Evolutionary conservation across 2,113 vertebrate genomes (phyloP), one percentile per base, ranked within the genome.

Genomic region (Lophius piscatorius): DNA sequence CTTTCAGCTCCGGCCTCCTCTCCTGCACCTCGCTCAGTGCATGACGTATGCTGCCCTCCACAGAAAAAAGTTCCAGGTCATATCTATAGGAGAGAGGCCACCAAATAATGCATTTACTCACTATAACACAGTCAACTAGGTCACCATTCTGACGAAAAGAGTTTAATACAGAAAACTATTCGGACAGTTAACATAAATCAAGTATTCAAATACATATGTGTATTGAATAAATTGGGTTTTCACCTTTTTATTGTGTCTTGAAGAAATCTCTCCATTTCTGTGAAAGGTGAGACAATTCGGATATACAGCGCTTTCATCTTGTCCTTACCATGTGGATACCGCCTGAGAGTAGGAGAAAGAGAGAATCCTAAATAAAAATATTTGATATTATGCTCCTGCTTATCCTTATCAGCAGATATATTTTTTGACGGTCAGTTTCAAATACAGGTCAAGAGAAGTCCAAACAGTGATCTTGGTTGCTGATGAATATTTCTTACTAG

Each of bases 211-310:
- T 9, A 17, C n/a, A 14, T 1, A 13, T 10, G 4, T 10, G 2
- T 9, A 21, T 21, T 16, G 3, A 17, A 13, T 3, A n/a, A 17
- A 39, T 1, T 16, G 12, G 0, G 0, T 63, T 1, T 56, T 81
- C 24, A 97, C 97, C 95, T 94, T 83, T 91, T 94, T 34, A 92
- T 92, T 0, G 96, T 95, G 6, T 95, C 93, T 78, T 95, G 92
- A n/a, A 98, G 93, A 79, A 99, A 99, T 69, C 93, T 91, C 74
- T 99, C 97, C 93, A 98, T 93, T 76, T 99, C 96, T 0, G 94
- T 92, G 76, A 99, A 99, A 0, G 96, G 91, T 1, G 94, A 95
- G 21, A 93, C 70, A 0, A 78, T 87, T 2, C 93, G 94, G 57
- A 99, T 93, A 55, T 99, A 95, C 16, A 99, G 91, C 48, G 94